Percentiles rank a stretch among this genome's conserved stretches.
Conservation (phyloP, 2,797 vertebrate genomes). For the Tenualosa ilisha region DNA sequence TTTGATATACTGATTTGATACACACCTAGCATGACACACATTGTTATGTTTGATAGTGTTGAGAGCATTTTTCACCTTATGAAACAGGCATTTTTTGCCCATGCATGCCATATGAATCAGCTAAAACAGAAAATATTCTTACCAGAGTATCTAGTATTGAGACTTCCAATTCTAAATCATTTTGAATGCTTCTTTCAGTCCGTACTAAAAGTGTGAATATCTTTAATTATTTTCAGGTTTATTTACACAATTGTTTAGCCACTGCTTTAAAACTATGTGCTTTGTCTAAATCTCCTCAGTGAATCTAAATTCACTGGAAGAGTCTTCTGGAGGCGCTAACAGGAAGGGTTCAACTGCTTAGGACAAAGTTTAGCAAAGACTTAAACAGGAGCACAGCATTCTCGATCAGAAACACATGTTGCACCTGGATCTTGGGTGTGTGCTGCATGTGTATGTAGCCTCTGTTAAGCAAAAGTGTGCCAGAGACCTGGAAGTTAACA, state of each 20-base stretch:
- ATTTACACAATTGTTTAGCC: not conserved
- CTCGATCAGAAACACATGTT: slow-evolving; percentile 45
- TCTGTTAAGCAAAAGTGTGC: not conserved
- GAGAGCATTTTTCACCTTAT: not conserved
- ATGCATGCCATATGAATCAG: not conserved
- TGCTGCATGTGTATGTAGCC: slow-evolving; percentile 1
- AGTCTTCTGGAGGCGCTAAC: slow-evolving; percentile 27
- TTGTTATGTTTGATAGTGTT: not conserved
- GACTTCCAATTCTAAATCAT: not conserved
- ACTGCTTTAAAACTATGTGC: not conserved
- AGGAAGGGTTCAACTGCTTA: slow-evolving; percentile 36
- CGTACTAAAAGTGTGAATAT: not conserved
- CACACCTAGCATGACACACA: not conserved
- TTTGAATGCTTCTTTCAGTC: not conserved
- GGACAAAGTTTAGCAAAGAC: slow-evolving; percentile 35
- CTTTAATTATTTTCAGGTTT: slow-evolving; percentile 1
- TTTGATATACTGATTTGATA: not conserved
- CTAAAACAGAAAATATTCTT: not conserved
- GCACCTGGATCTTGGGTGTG: slow-evolving; percentile 34
- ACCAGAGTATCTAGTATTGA: not conserved
- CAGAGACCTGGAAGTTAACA: slow-evolving; percentile 1
- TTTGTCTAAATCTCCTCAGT: not conserved
- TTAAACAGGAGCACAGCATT: slow-evolving; percentile 39
- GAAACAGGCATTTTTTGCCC: not conserved
- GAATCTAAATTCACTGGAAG: not conserved